Base-by-base conservation (phyloP, 2,113 vertebrate genomes). In the Gymnarchus niloticus region DNA sequence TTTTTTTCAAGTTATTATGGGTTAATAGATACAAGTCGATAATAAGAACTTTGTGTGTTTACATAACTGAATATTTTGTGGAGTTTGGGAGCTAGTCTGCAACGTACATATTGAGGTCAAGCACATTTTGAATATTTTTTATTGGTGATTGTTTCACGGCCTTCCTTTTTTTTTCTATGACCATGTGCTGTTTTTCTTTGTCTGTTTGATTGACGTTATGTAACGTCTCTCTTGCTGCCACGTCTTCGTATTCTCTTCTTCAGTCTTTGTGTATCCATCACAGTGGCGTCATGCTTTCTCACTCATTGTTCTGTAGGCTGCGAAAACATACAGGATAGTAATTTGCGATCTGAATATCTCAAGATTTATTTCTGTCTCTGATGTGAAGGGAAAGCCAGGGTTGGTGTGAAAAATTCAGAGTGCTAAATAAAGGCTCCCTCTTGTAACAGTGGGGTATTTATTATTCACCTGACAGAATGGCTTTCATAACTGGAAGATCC, bases 381-480 rank as follows among this genome's bases (percentile, higher is more conserved):
- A 48, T 25, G 56, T 54, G 51, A 6, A 82, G 28, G 17, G 80
- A 33, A 19, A 28, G 51, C 49, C 48, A 8, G 12, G 17, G n/a
- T 82, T 82, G 46, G 23, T 23, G 49, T 33, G 25, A 51, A 81
- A 49, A n/a, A 51, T 82, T 54, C 19, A 10, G 25, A 52, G n/a
- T 54, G 25, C 14, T 82, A 82, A 82, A 54, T 54, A 82, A 82
- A 82, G 25, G 10, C 6, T 56, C 21, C 51, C 80, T 82, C 2
- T 51, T 46, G 82, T 57, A 33, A n/a, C 46, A 49, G 61, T 83
- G 3, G 9, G 82, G 77, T 84, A 83, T 57, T 85, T 69, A 25
- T n/a, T 83, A 85, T 82, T 83, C 81, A 59, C 61, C 84, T 44
- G 51, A 37, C 84, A 21, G 69, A 44, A 41, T 54, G 19, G 19